These are phyloP conservation scores for Sebastes paucispinis DNA, from an alignment of 2,797 vertebrate genomes.

Conservation along the genomic window DNA sequence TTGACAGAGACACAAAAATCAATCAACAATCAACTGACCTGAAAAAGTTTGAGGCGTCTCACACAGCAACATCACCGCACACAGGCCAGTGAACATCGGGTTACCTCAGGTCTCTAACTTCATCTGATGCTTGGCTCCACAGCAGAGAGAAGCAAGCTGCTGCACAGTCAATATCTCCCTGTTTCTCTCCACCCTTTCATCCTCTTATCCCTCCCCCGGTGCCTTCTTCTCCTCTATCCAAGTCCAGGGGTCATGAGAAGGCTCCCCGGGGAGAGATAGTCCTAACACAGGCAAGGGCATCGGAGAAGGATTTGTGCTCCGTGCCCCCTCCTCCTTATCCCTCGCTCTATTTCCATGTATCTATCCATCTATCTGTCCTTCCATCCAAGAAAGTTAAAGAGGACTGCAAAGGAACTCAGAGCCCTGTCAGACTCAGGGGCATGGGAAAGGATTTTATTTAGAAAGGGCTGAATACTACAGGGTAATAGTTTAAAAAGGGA, in stretches of 20 bases:
- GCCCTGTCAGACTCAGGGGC: conserved; percentile 28
- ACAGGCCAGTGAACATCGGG: conserved; percentile 9
- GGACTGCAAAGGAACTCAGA: conserved; percentile 14
- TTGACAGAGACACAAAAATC: conserved; percentile 20
- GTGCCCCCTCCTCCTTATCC: conserved; percentile 19
- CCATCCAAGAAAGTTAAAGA: conserved; percentile 31
- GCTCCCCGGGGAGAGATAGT: conserved; percentile 36
- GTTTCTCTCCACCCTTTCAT: conserved; percentile 55
- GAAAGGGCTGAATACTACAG: neutral
- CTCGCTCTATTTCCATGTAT: conserved; percentile 34
- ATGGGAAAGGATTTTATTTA: conserved; percentile 59
- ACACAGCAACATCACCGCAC: neutral
- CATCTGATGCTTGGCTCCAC: conserved; percentile 49
- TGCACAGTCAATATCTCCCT: conserved; percentile 54
- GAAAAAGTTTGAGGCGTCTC: conserved; percentile 24
- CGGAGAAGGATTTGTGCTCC: conserved; percentile 45
- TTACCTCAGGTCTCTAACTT: conserved; percentile 35
- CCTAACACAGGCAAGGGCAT: conserved; percentile 44
- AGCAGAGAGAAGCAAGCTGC: conserved; percentile 51
- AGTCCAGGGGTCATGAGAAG: conserved; percentile 56
- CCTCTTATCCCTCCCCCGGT: conserved; percentile 50
- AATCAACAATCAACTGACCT: conserved; percentile 23
- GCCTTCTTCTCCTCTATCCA: conserved; percentile 29
- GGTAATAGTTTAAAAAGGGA: conserved; percentile 14
- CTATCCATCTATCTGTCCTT: conserved; percentile 20